phyloP scores from a whole-genome alignment of 92 coral and sea anemone genomes.

The Metridium senile region DNA sequence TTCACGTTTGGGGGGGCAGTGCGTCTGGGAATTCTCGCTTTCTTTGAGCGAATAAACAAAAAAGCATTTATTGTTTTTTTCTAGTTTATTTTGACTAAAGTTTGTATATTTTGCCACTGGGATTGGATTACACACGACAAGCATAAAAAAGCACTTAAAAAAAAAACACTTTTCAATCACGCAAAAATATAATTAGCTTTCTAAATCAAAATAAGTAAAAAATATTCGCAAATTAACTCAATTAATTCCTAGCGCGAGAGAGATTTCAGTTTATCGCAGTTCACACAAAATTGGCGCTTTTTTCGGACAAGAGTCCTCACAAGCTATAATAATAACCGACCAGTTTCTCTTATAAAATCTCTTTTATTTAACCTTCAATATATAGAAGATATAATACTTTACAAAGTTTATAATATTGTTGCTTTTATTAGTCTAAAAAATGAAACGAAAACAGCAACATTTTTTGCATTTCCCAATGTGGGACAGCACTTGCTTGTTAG shows the following conservation, averaged over 20 bases:
- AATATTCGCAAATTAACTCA: not conserved
- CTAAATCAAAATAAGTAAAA: not conserved
- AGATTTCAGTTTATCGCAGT: not conserved
- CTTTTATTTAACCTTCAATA: not conserved
- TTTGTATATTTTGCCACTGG: not conserved
- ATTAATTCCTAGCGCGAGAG: not conserved
- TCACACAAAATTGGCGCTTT: not conserved
- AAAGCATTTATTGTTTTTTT: too few relatives aligned
- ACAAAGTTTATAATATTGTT: not conserved
- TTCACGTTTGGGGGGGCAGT: not conserved
- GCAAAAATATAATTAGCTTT: not conserved
- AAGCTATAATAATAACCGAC: not conserved
- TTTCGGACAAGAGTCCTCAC: not conserved
- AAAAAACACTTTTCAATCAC: not conserved
- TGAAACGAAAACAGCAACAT: not conserved
- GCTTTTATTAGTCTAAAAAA: not conserved
- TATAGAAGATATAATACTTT: not conserved
- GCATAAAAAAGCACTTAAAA: not conserved
- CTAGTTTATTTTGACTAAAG: not conserved
- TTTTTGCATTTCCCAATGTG: conserved; percentile 3
- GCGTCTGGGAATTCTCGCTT: not conserved
- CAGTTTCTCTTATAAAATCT: not conserved
- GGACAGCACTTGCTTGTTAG: not conserved
- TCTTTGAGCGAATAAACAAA: not conserved
- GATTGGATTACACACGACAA: not conserved